Evolutionary conservation across 2,888 invertebrate species (phyloP), one percentile per base, ranked within the genome.

Genomic region (Phengaris arion): DNA sequence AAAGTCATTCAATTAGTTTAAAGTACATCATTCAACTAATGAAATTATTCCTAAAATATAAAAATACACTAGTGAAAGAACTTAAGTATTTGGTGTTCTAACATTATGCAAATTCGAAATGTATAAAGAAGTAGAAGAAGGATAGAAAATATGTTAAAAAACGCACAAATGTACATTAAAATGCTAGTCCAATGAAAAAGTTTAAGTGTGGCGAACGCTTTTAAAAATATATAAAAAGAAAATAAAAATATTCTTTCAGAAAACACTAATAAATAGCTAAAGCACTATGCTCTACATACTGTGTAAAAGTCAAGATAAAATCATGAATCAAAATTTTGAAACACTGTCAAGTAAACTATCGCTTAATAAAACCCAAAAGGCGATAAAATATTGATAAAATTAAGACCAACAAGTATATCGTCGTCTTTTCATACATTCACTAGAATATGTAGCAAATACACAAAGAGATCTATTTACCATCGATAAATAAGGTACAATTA

Each of bases 341-440:
- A 52, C 35, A 72, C 72, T 72, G 72, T 72, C 72, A 72, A 72
- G 72, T 72, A 72, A 72, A 35, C 72, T 72, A 72, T 22, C 54
- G 35, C 52, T 54, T n/a, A 52, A 35, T 70, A 9, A 15, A 69
- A 72, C 13, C 7, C 10, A 6, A 52, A 72, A 13, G 4, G 10
- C 22, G 69, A n/a, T 13, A 46, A 68, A 68, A 68, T 68, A 1
- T n/a, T 8, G 68, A 8, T 69, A n/a, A 69, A 69, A 46, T 15
- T 69, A 48, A 69, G 48, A 69, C 46, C 46, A 48, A 69, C n/a
- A 69, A 48, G 48, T 69, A 13, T 35, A 46, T 68, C 13, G 48
- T 8, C 35, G 70, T 70, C 70, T 51, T 35, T 54, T 72, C 52
- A 13, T 54, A 52, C 54, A 72, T 72, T 52, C 13, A 72, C 52